phyloP scores from a whole-genome alignment of 1,140 invertebrate genomes.

The Drosophila baimaii region DNA sequence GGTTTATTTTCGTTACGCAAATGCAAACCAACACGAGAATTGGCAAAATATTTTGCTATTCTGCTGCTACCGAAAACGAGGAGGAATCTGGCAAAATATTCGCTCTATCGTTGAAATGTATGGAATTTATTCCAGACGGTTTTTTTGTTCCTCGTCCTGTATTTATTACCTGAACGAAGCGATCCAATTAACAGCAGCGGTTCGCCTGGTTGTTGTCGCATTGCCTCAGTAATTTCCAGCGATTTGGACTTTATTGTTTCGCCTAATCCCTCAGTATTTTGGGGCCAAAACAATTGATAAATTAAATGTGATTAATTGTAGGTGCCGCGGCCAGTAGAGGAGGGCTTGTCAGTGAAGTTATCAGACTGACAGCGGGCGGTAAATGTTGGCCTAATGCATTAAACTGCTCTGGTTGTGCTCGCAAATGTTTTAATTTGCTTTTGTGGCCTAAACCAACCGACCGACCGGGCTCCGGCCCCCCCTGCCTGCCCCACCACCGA shows the following conservation, averaged over 20 bases:
- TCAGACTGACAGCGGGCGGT: constrained; percentile 32
- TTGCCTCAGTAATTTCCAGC: constrained; percentile 16
- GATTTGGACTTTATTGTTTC: constrained; percentile 35
- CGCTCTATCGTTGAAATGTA: neutral
- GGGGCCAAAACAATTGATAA: constrained; percentile 40
- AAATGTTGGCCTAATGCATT: constrained; percentile 37
- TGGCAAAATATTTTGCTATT: constrained; percentile 3
- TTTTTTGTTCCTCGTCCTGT: neutral
- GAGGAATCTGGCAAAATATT: constrained; percentile 3
- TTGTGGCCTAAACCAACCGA: constrained; percentile 30
- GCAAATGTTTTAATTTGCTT: constrained; percentile 51
- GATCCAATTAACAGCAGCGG: constrained; percentile 36
- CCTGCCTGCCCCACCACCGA: neutral
- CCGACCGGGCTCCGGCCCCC: too few relatives aligned
- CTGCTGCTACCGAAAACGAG: neutral
- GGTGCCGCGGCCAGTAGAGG: neutral
- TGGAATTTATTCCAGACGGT: neutral
- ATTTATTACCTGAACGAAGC: constrained; percentile 20
- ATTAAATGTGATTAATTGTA: constrained; percentile 49
- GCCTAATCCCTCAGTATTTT: constrained; percentile 28
- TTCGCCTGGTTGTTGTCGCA: neutral
- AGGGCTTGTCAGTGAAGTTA: constrained; percentile 28
- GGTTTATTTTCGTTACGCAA: constrained; percentile 5
- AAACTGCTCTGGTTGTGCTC: constrained; percentile 33
- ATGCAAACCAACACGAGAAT: constrained; percentile 5